A percentile compares a stretch with the other conserved stretches of the same genome.
Conservation (phyloP, 2,888 invertebrate species). For the Smittia aterrima region DNA sequence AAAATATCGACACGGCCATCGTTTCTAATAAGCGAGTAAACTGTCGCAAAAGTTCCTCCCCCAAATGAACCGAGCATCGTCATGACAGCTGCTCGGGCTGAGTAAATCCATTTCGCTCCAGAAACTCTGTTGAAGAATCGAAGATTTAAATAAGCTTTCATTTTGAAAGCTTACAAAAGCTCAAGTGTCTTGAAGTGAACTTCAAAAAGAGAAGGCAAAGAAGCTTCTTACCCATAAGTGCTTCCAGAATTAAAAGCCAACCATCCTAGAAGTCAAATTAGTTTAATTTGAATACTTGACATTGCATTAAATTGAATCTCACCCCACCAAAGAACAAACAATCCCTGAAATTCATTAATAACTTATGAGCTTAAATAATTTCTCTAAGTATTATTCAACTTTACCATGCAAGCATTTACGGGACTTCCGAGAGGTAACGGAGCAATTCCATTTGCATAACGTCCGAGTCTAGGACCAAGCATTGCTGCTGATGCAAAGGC, state of each 20-base stretch:
- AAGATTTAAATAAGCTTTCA: background rate
- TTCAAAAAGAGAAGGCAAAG: too few species aligned
- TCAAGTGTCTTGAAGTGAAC: background rate
- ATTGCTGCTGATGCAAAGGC: constrained; percentile 86
- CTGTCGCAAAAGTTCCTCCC: constrained; percentile 64
- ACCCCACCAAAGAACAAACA: constrained; percentile 92
- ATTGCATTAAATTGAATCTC: too few species aligned
- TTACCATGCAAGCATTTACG: constrained; percentile 85
- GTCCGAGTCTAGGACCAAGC: constrained; percentile 83
- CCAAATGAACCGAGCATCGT: constrained; percentile 91
- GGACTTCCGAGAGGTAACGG: constrained; percentile 81
- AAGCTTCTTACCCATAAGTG: constrained; percentile 64
- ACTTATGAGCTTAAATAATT: background rate
- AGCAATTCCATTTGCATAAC: constrained; percentile 74
- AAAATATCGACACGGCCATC: constrained; percentile 76
- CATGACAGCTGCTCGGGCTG: constrained; percentile 79
- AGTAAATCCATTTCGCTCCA: constrained; percentile 5
- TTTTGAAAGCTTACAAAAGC: background rate
- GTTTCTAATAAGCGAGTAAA: constrained; percentile 65
- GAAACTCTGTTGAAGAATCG: background rate
- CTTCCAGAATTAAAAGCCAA: constrained; percentile 92
- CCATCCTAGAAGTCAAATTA: constrained; percentile 64
- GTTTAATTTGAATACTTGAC: background rate
- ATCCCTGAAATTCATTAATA: constrained; percentile 45
- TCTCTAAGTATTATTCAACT: background rate